Evolutionary conservation across 2,888 invertebrate species (phyloP), one percentile per base, ranked within the genome.

Genomic region (Sphaeridia pumilis): DNA sequence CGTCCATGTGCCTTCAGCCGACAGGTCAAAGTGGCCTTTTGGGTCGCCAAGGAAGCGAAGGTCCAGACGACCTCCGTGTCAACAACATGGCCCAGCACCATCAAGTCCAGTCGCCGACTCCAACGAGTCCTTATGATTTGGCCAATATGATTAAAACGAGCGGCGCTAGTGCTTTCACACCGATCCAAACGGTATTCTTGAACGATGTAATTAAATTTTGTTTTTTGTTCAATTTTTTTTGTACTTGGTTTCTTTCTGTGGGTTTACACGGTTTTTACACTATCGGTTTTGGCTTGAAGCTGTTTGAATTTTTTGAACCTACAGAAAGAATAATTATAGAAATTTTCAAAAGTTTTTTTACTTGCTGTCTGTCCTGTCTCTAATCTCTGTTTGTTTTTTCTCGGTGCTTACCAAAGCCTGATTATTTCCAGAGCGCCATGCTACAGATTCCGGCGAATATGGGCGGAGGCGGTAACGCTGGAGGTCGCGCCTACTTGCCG

Each of bases 111-210:
- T 52, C 57, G 52, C 50, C 60, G 41, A 41, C 64, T 50, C 61
- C 64, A 36, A 59, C 61, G 17, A 61, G 58, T 46, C 63, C 60
- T 17, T 65, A 65, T 43, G 64, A 65, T 54, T 49, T 65, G 43
- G 63, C 61, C 20, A 65, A 63, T 56, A 61, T 56, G n/a, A 57
- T 63, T 53, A 65, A 63, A 57, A 55, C 54, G 55, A 59, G 56
- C 36, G 63, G 61, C 43, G 73, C 73, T 28, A 65, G 64, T 59
- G 93, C 94, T 61, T 94, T 94, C 73, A 93, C 93, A 58, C 93
- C 93, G 36, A 90, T 93, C 70, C 92, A 70, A 60, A 66, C 68
- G 56, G 67, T 67, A 58, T 46, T 46, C 54, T 57, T 55, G 51
- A 57, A 54, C 45, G 57, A 62, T 60, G 62, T 60, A 62, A 63